phyloP scores from a whole-genome alignment of 1,140 invertebrate species.

The Cephus cinctus region DNA sequence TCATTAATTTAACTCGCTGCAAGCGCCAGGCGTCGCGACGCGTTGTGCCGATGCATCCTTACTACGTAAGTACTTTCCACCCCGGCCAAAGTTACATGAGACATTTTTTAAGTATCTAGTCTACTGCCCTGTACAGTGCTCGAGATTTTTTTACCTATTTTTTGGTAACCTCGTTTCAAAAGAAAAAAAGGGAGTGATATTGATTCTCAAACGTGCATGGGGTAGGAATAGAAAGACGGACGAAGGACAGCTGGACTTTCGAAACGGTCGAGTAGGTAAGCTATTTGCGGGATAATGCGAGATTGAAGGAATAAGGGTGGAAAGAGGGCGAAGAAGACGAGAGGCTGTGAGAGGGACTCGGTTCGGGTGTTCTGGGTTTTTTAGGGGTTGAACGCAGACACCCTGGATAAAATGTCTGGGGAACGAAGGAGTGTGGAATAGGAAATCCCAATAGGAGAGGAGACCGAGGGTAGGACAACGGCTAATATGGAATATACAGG shows the following conservation, averaged over 20 bases:
- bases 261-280: conserved; percentile 23
- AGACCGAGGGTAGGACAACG: background rate
- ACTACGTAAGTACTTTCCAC: too few relatives aligned
- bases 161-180: too few relatives aligned
- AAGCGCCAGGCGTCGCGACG: too few relatives aligned
- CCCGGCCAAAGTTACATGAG: too few relatives aligned
- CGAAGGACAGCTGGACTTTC: conserved; percentile 26
- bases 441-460: conserved; percentile 21
- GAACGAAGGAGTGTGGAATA: conserved; percentile 20
- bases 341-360: conserved; percentile 11
- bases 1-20: conserved; percentile 54
- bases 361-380: background rate
- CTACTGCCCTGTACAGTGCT: too few relatives aligned
- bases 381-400: conserved; percentile 14
- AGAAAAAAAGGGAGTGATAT: too few relatives aligned
- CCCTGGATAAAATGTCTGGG: too few relatives aligned
- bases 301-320: conserved; percentile 28
- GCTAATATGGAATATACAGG: conserved; percentile 15
- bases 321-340: conserved; percentile 8
- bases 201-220: too few relatives aligned
- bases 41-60: conserved; percentile 32
- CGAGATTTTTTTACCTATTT: too few relatives aligned
- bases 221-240: too few relatives aligned
- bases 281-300: conserved; percentile 34
- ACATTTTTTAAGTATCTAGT: too few relatives aligned